Percentiles rank a stretch among this genome's conserved stretches.
Evolutionary conservation across 2,797 vertebrate species (phyloP).

Genomic region (Peromyscus melanophrys): DNA sequence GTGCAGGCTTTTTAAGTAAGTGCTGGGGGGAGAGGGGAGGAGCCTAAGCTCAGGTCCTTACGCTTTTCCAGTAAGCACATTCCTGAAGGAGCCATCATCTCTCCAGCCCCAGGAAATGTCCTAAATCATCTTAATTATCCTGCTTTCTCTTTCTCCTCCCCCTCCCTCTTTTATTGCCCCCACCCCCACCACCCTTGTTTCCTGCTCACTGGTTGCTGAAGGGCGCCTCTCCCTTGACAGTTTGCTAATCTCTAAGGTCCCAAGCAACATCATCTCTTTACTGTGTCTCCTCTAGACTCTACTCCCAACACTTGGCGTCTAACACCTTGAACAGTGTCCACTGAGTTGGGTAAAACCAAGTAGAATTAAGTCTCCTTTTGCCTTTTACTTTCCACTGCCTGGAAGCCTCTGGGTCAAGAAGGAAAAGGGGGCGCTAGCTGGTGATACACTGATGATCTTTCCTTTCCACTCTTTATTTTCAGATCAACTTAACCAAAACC

Average conservation of each 20-base stretch:
- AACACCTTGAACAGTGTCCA: background rate
- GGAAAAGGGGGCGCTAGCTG: slow-evolving; percentile 39
- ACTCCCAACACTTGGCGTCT: background rate
- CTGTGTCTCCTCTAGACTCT: background rate
- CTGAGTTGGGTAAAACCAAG: background rate
- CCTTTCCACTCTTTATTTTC: slow-evolving; percentile 80
- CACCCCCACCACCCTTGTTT: background rate
- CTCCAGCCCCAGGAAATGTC: background rate
- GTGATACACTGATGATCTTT: background rate
- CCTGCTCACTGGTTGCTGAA: background rate
- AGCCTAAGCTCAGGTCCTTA: background rate
- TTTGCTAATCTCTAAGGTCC: background rate
- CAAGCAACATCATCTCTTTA: background rate
- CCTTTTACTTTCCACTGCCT: background rate
- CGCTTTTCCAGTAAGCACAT: background rate
- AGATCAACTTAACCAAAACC: slow-evolving; percentile 54
- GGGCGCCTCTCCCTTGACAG: background rate
- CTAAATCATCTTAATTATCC: background rate
- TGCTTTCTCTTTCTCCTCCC: background rate
- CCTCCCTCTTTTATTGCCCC: background rate
- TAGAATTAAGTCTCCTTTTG: background rate
- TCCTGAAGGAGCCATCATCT: background rate
- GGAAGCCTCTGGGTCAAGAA: slow-evolving; percentile 65
- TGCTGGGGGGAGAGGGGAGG: background rate
- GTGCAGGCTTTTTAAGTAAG: background rate